A percentile compares a stretch with the other conserved stretches of the same genome.
Conservation (phyloP, 2,797 vertebrate species). For the Malurus leucopterus region DNA sequence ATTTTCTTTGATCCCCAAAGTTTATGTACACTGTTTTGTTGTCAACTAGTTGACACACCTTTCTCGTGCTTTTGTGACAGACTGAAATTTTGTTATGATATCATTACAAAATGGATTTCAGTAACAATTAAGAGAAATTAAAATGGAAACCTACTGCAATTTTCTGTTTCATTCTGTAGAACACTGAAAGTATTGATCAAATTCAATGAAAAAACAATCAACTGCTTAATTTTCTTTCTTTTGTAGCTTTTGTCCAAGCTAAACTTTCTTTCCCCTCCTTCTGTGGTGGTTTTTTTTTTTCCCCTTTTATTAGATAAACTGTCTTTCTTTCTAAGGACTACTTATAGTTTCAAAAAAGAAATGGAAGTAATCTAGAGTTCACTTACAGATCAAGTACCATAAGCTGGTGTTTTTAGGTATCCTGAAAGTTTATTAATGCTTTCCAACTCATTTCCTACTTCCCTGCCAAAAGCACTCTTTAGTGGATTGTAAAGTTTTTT, state of each 20-base stretch:
- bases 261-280: background rate
- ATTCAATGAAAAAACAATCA: background rate
- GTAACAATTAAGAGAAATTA: background rate
- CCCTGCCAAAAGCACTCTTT: slow-evolving; percentile 58
- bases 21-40: background rate
- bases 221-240: background rate
- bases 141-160: background rate
- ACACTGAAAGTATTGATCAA: background rate
- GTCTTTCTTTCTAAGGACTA: background rate
- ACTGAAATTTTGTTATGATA: background rate
- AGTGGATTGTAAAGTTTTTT: slow-evolving; percentile 53
- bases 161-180: background rate
- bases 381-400: slow-evolving; percentile 40
- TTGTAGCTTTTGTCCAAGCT: background rate
- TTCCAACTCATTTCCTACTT: slow-evolving; percentile 66
- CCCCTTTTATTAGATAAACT: background rate
- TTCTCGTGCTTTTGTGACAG: background rate
- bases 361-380: background rate
- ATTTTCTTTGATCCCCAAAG: background rate
- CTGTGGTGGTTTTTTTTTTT: background rate
- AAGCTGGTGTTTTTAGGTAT: slow-evolving; percentile 50
- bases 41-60: background rate
- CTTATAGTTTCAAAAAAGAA: background rate
- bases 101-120: background rate
- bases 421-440: slow-evolving; percentile 60